These are phyloP conservation scores for Aricia artaxerxes DNA, from an alignment of 2,888 invertebrate genomes.

Conservation along the genomic window DNA sequence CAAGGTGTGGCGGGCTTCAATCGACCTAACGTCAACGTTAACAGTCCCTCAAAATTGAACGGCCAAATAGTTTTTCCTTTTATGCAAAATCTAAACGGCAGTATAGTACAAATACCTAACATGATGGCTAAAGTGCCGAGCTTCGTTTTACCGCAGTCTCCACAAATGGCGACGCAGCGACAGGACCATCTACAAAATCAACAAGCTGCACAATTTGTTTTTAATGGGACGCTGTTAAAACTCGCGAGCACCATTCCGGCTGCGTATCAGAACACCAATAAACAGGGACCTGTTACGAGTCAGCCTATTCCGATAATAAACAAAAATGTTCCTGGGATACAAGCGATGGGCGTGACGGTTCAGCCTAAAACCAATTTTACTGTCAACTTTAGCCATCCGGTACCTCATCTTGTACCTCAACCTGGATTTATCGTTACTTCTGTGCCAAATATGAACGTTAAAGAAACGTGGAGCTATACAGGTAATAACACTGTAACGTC, in stretches of 20 bases:
- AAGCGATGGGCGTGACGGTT: conserved; percentile 71
- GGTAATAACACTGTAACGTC: conserved; percentile 58
- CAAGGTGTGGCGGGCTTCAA: conserved; percentile 67
- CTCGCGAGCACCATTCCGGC: conserved; percentile 65
- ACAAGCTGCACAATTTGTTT: conserved; percentile 71
- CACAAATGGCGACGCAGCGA: conserved; percentile 61
- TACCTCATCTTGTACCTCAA: conserved; percentile 63
- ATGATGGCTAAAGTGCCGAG: conserved; percentile 81
- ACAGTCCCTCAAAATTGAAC: conserved; percentile 73
- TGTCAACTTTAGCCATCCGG: conserved; percentile 75
- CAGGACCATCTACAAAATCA: conserved; percentile 71
- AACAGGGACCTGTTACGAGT: conserved; percentile 62
- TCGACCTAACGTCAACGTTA: conserved; percentile 66
- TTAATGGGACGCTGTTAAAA: conserved; percentile 76
- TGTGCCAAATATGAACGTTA: conserved; percentile 76
- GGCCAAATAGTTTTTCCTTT: conserved; percentile 81
- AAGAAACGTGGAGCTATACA: conserved; percentile 72
- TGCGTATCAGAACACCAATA: conserved; percentile 62
- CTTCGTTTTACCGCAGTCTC: conserved; percentile 69
- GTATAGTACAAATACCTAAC: conserved; percentile 82
- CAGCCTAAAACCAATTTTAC: conserved; percentile 77
- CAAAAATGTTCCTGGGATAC: conserved; percentile 70
- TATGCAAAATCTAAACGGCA: conserved; percentile 80
- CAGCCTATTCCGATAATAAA: conserved; percentile 67
- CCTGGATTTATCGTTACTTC: conserved; percentile 77